Evolutionary conservation across 2,888 invertebrate genomes (phyloP), one percentile per base, ranked within the genome.

Genomic region (Andrena dorsata): DNA sequence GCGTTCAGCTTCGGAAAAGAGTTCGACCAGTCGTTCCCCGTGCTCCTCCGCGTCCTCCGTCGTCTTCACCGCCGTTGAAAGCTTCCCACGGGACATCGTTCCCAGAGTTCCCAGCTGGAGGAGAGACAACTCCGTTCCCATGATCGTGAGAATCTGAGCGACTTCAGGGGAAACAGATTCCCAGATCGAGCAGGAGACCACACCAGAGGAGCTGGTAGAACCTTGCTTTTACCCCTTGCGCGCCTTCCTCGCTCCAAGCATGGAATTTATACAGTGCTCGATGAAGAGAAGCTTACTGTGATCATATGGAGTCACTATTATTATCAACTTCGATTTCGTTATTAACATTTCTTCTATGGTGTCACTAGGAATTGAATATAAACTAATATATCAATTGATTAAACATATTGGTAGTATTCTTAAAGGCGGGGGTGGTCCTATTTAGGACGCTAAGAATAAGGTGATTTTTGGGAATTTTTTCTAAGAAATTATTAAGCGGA

Each of bases 161-260:
- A 91, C 92, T 92, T 91, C 89, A 88, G 90, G 91, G 91, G 92
- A 92, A 93, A 93, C 85, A 80, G 90, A 93, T 93, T 93, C 92
- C 92, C 93, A 92, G 92, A 87, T 88, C 85, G 91, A 93, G 88
- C 91, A 92, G 93, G 92, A 91, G 92, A 91, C 80, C 88, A 93
- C 90, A 83, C 70, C 6, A 30, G 28, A 69, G 47, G 41, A 90
- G 90, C 83, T 89, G 90, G 91, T 92, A 76, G 63, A 63, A 53
- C n/a, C 20, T 56, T 26, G 58, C 70, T 56, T 71, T 81, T 75
- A 84, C 84, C 86, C 84, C 84, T 80, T 70, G 66, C 79, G 68
- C 80, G 79, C 71, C 80, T 84, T 83, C 85, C 73, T 86, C 82
- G 64, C 61, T 23, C 20, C 26, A 32, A 13, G 7, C 10, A 4